phyloP scores from a whole-genome alignment of 2,888 invertebrate genomes.

The Folsomia candida region DNA sequence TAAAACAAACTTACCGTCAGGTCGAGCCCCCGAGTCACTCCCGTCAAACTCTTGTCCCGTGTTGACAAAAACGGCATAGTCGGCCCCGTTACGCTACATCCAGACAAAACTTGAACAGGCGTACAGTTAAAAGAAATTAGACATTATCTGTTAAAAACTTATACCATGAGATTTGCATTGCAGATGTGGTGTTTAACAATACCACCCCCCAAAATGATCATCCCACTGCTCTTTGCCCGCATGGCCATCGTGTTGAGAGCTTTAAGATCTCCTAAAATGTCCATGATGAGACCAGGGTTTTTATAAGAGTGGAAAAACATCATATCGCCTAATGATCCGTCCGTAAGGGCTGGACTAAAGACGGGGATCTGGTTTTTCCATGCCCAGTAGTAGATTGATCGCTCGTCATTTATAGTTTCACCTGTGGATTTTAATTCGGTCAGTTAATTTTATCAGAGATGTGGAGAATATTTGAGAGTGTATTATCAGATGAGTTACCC shows the following conservation, averaged over 20 bases:
- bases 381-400: conserved; percentile 96
- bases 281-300: conserved; percentile 86
- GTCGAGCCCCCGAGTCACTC: conserved; percentile 94
- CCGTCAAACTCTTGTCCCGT: conserved; percentile 96
- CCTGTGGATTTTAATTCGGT: conserved; percentile 58
- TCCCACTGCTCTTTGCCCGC: conserved; percentile 87
- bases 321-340: conserved; percentile 97
- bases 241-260: conserved; percentile 91
- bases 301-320: conserved; percentile 96
- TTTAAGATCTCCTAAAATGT: conserved; percentile 85
- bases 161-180: conserved; percentile 96
- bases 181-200: conserved; percentile 98
- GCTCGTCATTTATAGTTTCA: conserved; percentile 81
- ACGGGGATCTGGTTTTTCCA: conserved; percentile 94
- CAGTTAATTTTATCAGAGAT: too few relatives aligned
- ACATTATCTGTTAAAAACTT: not conserved
- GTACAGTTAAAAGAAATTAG: not conserved
- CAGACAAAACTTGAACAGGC: not conserved
- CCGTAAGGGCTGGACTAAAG: conserved; percentile 95
- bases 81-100: conserved; percentile 84
- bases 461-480: too few relatives aligned
- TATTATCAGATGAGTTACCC: too few relatives aligned
- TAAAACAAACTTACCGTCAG: too few relatives aligned
- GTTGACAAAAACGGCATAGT: conserved; percentile 91
- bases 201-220: conserved; percentile 94